Base-by-base conservation (phyloP, 2,888 invertebrate species). In the Diplazon laetatorius region DNA sequence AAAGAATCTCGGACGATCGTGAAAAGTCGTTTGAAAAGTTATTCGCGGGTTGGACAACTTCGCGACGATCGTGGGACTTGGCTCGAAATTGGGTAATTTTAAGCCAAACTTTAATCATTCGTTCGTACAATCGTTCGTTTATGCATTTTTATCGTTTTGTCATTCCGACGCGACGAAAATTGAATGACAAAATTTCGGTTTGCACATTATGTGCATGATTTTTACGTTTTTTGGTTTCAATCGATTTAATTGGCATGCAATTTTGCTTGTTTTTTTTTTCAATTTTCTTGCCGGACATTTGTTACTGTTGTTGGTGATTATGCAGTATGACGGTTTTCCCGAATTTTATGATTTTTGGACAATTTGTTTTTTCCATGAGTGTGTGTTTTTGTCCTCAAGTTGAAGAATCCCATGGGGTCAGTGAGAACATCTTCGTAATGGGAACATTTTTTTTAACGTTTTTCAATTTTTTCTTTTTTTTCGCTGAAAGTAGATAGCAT, bases 51-150 rank as follows among this genome's bases (percentile, higher is more conserved):
- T 52, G 14, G 39, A 39, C 42, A 37, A 48, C 57, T n/a, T 42
- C 37, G 48, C 22, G 65, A 50, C 12, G 59, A 44, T n/a, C 70
- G 44, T 42, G 25, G n/a, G 39, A 50, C 39, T 70, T 59, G 37
- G 59, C 16, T 60, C 35, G 52, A 30, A 10, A 59, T 70, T 63
- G 42, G 70, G 76, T 76, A 68, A 68, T 18, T 55, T n/a, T 9
- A 20, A 5, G 25, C 2, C 30, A n/a, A n/a, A n/a, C 4, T 6
- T n/a, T 30, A 1, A 5, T n/a, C 0, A 14, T 18, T 48, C 25
- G 1, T 50, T 50, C 35, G 14, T 14, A 14, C n/a, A 2, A 55
- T 35, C 6, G 30, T 30, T 30, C 30, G 30, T 30, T 30, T 5
- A 30, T n/a, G n/a, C n/a, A n/a, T n/a, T n/a, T 52, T 2, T 30